These are phyloP conservation scores for Drosophila dunni DNA, from an alignment of 1,140 invertebrate species.

Conservation along the genomic window DNA sequence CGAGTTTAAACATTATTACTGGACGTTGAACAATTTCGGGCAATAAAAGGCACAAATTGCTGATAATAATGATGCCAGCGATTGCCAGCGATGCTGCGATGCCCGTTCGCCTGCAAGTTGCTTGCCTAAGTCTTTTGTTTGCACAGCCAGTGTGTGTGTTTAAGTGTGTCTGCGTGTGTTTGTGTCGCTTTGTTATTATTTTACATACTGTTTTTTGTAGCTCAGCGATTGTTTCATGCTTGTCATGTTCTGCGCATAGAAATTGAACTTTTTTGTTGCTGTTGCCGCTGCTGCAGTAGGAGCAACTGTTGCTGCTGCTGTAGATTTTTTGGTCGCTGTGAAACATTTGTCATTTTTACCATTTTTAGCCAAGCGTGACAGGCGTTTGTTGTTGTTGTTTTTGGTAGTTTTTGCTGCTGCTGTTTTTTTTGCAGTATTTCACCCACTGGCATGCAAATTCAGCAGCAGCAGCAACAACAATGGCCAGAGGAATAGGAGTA, in stretches of 20 bases:
- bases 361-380: slow-evolving; percentile 82
- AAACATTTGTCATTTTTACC: slow-evolving; percentile 82
- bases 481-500: slow-evolving; percentile 48
- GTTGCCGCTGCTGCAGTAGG: slow-evolving; percentile 15
- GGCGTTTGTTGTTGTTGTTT: slow-evolving; percentile 65
- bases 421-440: slow-evolving; percentile 53
- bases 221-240: slow-evolving; percentile 74
- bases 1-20: slow-evolving; percentile 78
- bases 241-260: slow-evolving; percentile 76
- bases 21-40: slow-evolving; percentile 77
- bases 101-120: slow-evolving; percentile 51
- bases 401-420: slow-evolving; percentile 27
- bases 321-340: slow-evolving; percentile 74
- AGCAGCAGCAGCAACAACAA: slow-evolving; percentile 39
- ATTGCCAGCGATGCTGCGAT: slow-evolving; percentile 6
- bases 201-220: slow-evolving; percentile 71
- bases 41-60: slow-evolving; percentile 81
- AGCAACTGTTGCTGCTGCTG: slow-evolving; percentile 44
- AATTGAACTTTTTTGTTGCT: slow-evolving; percentile 73
- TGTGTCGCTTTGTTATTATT: slow-evolving; percentile 75
- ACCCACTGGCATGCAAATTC: slow-evolving; percentile 76
- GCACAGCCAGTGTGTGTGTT: neutral
- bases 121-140: slow-evolving; percentile 79
- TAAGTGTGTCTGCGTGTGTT: slow-evolving; percentile 16
- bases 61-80: slow-evolving; percentile 76